A percentile compares a stretch with the other conserved stretches of the same genome.
phyloP scores from a whole-genome alignment of 2,113 vertebrate species.

The Pachypanchax playfairii region DNA sequence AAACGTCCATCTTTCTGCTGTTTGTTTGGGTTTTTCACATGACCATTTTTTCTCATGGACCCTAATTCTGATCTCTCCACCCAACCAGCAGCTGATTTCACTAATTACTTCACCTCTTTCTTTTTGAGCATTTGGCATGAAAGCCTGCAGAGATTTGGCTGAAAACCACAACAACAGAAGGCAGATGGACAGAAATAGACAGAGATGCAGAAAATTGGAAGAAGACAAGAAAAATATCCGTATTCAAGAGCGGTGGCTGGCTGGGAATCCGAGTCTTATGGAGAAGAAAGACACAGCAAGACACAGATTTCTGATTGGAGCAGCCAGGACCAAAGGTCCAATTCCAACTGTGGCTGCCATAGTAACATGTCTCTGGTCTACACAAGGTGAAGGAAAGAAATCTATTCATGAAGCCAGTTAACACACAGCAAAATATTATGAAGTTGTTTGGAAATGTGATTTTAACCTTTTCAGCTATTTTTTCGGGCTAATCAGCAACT shows the following conservation, averaged over 20 bases:
- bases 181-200: slow-evolving; percentile 24
- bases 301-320: slow-evolving; percentile 30
- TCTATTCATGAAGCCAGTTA: slow-evolving; percentile 1
- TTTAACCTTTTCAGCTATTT: neutral
- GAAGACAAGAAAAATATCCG: slow-evolving; percentile 25
- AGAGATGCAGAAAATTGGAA: slow-evolving; percentile 13
- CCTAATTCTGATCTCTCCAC: neutral
- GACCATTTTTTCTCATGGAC: neutral
- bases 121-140: slow-evolving; percentile 2
- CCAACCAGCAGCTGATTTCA: slow-evolving; percentile 1
- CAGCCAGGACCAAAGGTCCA: slow-evolving; percentile 20
- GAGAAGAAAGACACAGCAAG: slow-evolving; percentile 14
- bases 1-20: no score
- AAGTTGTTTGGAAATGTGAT: neutral
- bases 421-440: neutral
- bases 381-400: slow-evolving; percentile 12
- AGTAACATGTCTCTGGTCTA: slow-evolving; percentile 40
- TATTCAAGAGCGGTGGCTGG: slow-evolving; percentile 29
- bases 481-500: neutral
- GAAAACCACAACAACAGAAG: slow-evolving; percentile 13
- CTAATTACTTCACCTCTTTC: slow-evolving; percentile 31
- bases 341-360: slow-evolving; percentile 49
- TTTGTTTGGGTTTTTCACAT: no score
- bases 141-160: slow-evolving; percentile 34
- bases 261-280: slow-evolving; percentile 18